phyloP scores from a whole-genome alignment of 1,140 invertebrate species.

The Zeugodacus cucurbitae region DNA sequence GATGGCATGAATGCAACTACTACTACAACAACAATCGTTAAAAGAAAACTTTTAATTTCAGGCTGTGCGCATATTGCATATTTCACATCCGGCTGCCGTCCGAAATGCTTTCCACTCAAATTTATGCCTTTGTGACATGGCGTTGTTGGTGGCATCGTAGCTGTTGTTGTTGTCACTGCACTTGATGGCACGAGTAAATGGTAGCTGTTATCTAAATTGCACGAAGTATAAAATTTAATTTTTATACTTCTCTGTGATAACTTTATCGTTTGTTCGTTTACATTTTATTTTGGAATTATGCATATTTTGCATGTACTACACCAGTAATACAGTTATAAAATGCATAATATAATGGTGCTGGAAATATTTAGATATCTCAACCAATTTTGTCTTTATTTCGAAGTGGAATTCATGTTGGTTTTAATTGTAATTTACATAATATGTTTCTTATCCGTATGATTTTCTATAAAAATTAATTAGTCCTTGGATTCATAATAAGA shows the following conservation, averaged over 20 bases:
- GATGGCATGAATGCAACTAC: background rate
- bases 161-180: background rate
- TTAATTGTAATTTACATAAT: too few relatives aligned
- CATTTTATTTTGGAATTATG: background rate
- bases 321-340: background rate
- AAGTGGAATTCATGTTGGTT: too few relatives aligned
- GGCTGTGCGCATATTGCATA: background rate
- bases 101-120: background rate
- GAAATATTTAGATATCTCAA: too few relatives aligned
- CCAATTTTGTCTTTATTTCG: too few relatives aligned
- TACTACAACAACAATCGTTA: background rate
- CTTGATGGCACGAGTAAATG: background rate
- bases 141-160: background rate
- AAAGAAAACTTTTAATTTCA: slow-evolving; percentile 15
- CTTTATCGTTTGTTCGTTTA: background rate
- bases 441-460: too few relatives aligned
- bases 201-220: slow-evolving; percentile 3
- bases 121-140: background rate
- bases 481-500: too few relatives aligned
- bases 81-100: background rate
- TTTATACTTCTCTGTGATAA: background rate
- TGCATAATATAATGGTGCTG: background rate
- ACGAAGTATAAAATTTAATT: background rate
- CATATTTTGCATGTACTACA: background rate
- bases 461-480: too few relatives aligned